phyloP scores from a whole-genome alignment of 2,888 invertebrate species.

The Papilio protenor region DNA sequence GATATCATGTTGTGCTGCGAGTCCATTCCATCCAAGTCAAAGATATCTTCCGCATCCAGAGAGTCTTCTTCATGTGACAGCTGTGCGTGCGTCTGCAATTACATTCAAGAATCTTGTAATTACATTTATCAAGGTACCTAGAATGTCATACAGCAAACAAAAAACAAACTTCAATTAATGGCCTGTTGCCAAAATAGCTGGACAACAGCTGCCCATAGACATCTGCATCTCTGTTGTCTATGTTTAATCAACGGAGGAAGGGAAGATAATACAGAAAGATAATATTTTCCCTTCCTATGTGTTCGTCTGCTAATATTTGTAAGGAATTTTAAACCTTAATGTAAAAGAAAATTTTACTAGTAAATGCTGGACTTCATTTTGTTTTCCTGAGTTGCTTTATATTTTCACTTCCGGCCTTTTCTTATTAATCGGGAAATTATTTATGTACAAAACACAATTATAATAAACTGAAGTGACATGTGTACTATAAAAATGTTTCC shows the following conservation, averaged over 20 bases:
- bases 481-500: too few species aligned
- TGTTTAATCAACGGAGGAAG: too few species aligned
- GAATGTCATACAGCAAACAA: constrained; percentile 5
- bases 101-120: constrained; percentile 17
- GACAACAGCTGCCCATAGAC: too few species aligned
- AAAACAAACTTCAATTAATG: neutral
- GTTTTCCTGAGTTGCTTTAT: neutral
- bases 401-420: neutral
- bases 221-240: too few species aligned
- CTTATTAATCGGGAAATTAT: too few species aligned
- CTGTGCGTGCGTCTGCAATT: constrained; percentile 65
- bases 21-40: constrained; percentile 91
- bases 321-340: neutral
- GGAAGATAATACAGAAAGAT: too few species aligned
- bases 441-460: too few species aligned
- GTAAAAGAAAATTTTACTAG: too few species aligned
- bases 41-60: constrained; percentile 89
- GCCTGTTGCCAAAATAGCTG: too few species aligned
- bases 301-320: neutral
- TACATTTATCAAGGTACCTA: constrained; percentile 34
- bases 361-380: too few species aligned
- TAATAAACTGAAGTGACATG: too few species aligned
- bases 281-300: too few species aligned
- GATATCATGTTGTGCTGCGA: constrained; percentile 76
- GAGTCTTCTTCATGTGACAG: constrained; percentile 76